Evolutionary conservation across 2,888 invertebrate genomes (phyloP), one percentile per base, ranked within the genome.

Genomic region (Platerodrilus igneus): DNA sequence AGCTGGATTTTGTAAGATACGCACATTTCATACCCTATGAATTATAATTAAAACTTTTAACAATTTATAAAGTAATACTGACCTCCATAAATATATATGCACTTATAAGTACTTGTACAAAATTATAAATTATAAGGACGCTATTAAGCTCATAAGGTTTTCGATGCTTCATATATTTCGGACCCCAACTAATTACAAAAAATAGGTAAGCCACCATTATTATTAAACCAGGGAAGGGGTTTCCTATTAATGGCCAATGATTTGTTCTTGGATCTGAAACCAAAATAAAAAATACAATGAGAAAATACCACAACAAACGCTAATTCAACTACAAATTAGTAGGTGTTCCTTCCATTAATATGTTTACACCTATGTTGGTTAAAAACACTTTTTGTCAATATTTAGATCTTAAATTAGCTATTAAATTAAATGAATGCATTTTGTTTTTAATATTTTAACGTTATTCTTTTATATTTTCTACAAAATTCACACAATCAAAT

Each of bases 51-150:
- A 17, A 31, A 5, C 7, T 32, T 32, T 8, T 9, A 31, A 20
- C 1, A n/a, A n/a, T n/a, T n/a, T n/a, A n/a, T n/a, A n/a, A n/a
- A 16, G 15, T 2, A 13, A 21, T 33, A 60, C 64, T 62, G 57
- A 85, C 85, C 77, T 86, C 86, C 60, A 75, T 71, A 67, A 92
- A 89, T 47, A 91, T 71, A 76, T 81, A 92, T 17, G 77, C 68
- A 60, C 92, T 93, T 39, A 90, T 75, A 7, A 84, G 42, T 7
- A 94, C 91, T 78, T 95, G 94, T 20, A 88, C 58, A 48, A 90
- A 82, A 68, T 95, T 95, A 70, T 95, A 95, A 3, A 86, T 65
- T 29, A 94, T 74, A 55, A 95, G 70, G 1, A 84, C 75, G 52
- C 80, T 81, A 57, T 86, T 81, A 18, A 95, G 65, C 54, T 89